These are phyloP conservation scores for Sebastes fasciatus DNA, from an alignment of 2,113 vertebrate genomes.

Conservation along the genomic window DNA sequence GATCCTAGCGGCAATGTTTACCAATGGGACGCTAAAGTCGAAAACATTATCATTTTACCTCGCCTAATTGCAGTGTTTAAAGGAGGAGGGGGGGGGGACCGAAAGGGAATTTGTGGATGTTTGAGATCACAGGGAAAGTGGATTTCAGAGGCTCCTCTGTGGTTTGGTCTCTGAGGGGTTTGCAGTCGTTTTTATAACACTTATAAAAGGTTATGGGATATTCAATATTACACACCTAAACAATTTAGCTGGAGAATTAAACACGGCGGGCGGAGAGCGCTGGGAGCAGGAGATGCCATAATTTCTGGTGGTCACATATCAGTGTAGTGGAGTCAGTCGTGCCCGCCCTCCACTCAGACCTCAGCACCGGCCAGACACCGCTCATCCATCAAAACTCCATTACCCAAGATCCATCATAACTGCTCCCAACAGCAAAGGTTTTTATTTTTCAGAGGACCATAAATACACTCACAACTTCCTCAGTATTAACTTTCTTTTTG, in stretches of 20 bases:
- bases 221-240: constrained; percentile 65
- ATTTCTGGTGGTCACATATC: constrained; percentile 63
- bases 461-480: constrained; percentile 68
- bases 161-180: constrained; percentile 60
- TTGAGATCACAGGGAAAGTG: constrained; percentile 67
- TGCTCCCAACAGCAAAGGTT: constrained; percentile 57
- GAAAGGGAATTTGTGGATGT: constrained; percentile 66
- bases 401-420: constrained; percentile 78
- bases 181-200: constrained; percentile 55
- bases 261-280: neutral
- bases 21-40: constrained; percentile 78
- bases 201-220: constrained; percentile 70
- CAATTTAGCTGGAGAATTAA: constrained; percentile 53
- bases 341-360: constrained; percentile 46
- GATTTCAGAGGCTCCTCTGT: constrained; percentile 53
- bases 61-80: constrained; percentile 79
- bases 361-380: constrained; percentile 33
- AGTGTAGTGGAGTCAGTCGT: constrained; percentile 25
- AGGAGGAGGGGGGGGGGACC: constrained; percentile 50
- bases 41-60: constrained; percentile 82
- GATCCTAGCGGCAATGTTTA: constrained; percentile 85
- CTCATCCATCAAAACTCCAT: constrained; percentile 82
- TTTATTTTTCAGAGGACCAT: constrained; percentile 65
- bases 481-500: constrained; percentile 63
- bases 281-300: constrained; percentile 17